These are phyloP conservation scores for Xestia xanthographa DNA, from an alignment of 2,888 invertebrate species.

Conservation along the genomic window DNA sequence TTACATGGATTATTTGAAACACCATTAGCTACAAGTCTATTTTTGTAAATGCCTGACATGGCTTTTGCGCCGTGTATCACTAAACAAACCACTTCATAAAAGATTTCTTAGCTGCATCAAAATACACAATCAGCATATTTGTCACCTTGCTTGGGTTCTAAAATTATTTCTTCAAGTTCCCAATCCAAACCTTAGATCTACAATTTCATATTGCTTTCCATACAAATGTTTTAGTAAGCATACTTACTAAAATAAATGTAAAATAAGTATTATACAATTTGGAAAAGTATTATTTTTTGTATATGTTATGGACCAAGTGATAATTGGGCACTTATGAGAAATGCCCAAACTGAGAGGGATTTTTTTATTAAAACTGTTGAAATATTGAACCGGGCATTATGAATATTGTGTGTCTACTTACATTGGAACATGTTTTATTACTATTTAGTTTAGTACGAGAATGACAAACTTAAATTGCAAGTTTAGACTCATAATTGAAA, in stretches of 20 bases:
- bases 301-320: conserved; percentile 7
- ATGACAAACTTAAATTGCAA: neutral
- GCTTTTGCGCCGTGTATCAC: neutral
- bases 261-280: conserved; percentile 31
- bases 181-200: conserved; percentile 56
- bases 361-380: neutral
- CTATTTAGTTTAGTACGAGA: neutral
- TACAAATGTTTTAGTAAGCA: conserved; percentile 57
- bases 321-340: neutral
- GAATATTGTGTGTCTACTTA: neutral
- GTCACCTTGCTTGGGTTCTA: neutral
- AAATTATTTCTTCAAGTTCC: conserved; percentile 10
- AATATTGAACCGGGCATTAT: neutral
- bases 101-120: neutral
- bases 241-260: conserved; percentile 47
- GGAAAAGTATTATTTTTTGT: conserved; percentile 38
- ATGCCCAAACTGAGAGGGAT: neutral
- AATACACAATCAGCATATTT: conserved; percentile 25
- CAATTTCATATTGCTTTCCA: conserved; percentile 62
- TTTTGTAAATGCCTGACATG: neutral
- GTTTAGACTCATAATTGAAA: neutral
- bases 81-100: neutral
- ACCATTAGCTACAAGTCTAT: neutral
- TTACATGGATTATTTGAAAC: neutral
- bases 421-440: neutral